Percentiles rank a stretch among this genome's conserved stretches.
phyloP scores from a whole-genome alignment of 1,140 invertebrate species.

The Hyposmocoma kahamanoa region DNA sequence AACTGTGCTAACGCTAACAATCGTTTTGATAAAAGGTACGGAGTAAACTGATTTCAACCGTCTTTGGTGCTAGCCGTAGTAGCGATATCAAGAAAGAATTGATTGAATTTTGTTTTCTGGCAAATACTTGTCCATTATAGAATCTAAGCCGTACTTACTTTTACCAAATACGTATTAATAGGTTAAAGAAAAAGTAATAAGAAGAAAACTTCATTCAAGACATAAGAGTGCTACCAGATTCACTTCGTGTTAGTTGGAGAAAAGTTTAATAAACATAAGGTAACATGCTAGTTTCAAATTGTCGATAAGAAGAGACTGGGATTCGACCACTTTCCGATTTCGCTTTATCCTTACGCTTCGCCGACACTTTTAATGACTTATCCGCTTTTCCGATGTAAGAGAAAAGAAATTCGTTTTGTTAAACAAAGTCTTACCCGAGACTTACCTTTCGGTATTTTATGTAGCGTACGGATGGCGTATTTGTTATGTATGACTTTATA shows the following conservation, averaged over 20 bases:
- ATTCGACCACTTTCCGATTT: constrained; percentile 45
- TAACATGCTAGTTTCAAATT: constrained; percentile 56
- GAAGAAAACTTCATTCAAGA: too few relatives aligned
- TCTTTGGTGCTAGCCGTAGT: too few relatives aligned
- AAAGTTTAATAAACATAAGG: constrained; percentile 57
- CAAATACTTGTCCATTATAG: too few relatives aligned
- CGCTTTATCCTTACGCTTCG: constrained; percentile 46
- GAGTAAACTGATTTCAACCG: too few relatives aligned
- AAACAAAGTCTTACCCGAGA: constrained; percentile 16
- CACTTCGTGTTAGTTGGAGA: constrained; percentile 22
- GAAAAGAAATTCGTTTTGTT: constrained; percentile 24
- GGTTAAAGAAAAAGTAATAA: too few relatives aligned
- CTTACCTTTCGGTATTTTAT: constrained; percentile 13
- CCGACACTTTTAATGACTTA: constrained; percentile 64
- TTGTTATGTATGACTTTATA: not conserved
- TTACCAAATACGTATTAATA: too few relatives aligned
- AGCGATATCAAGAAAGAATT: too few relatives aligned
- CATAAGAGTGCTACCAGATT: too few relatives aligned
- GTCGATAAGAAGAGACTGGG: constrained; percentile 38
- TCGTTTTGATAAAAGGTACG: too few relatives aligned
- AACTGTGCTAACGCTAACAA: too few relatives aligned
- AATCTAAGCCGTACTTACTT: too few relatives aligned
- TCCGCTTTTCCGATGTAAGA: constrained; percentile 34
- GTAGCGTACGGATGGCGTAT: constrained; percentile 10
- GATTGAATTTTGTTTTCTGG: too few relatives aligned